Conservation (phyloP, 2,888 invertebrate genomes). For the Marronus borbonicus region DNA sequence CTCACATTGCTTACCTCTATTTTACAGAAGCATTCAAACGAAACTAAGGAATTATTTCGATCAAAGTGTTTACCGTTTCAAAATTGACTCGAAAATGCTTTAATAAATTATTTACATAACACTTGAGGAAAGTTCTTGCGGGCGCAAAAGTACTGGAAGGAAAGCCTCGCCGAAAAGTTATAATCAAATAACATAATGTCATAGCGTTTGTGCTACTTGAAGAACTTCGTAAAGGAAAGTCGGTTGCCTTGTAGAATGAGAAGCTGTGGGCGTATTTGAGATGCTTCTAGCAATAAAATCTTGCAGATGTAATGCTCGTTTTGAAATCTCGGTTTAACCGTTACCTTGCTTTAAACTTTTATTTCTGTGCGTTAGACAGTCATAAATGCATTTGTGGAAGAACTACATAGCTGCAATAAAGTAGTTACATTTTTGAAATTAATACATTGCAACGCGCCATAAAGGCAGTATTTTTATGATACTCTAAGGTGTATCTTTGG, state of each 20-base stretch:
- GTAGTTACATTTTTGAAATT: too few relatives aligned
- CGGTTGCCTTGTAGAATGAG: background rate
- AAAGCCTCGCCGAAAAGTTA: conserved; percentile 2
- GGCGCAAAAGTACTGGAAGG: background rate
- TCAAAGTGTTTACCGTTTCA: too few relatives aligned
- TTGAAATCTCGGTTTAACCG: background rate
- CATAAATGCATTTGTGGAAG: too few relatives aligned
- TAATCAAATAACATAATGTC: conserved; percentile 26
- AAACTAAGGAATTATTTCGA: background rate
- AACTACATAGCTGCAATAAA: too few relatives aligned
- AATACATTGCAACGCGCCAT: too few relatives aligned
- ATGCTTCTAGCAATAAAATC: background rate
- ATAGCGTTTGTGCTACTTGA: conserved; percentile 3
- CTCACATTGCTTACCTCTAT: background rate
- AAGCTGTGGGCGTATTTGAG: background rate
- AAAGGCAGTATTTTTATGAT: too few relatives aligned
- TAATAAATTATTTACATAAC: conserved; percentile 18
- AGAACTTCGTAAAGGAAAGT: background rate
- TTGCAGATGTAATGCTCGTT: background rate
- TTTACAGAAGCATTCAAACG: background rate
- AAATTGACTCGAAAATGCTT: background rate
- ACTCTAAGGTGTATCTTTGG: too few relatives aligned
- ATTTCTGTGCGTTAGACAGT: too few relatives aligned
- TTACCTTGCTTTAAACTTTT: too few relatives aligned
- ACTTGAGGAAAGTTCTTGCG: conserved; percentile 2